Conservation (phyloP, 2,888 invertebrate species). For the Himalopsyche anomala region DNA sequence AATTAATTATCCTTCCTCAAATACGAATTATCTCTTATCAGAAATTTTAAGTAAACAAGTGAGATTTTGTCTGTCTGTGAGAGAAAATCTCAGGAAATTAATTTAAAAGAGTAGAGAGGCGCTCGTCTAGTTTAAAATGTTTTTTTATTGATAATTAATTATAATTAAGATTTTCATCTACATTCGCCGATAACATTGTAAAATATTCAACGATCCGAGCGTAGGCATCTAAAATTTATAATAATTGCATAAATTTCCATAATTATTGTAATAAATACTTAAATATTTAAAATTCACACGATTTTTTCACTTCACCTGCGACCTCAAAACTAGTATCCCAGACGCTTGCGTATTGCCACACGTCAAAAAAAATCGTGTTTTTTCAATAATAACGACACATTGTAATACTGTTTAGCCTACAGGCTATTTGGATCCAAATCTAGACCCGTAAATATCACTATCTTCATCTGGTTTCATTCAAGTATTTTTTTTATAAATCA, state of each 20-base stretch:
- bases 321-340: neutral
- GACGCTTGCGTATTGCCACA: neutral
- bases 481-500: neutral
- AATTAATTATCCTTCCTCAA: too few species aligned
- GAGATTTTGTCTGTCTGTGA: too few species aligned
- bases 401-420: neutral
- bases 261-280: neutral
- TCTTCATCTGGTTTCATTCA: neutral
- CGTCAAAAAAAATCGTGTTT: neutral
- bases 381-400: slow-evolving; percentile 31
- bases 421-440: neutral
- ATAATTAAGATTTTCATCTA: too few species aligned
- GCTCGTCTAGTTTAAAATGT: too few species aligned
- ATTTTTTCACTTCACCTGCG: neutral
- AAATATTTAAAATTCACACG: neutral
- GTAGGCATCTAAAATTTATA: too few species aligned
- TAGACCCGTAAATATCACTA: neutral
- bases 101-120: too few species aligned
- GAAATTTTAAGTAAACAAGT: too few species aligned
- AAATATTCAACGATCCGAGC: too few species aligned
- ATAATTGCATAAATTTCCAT: neutral
- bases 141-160: too few species aligned
- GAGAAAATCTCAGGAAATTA: too few species aligned
- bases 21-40: too few species aligned
- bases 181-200: too few species aligned